Conservation (phyloP, 2,113 vertebrate genomes). For the Lipotes vexillifer region DNA sequence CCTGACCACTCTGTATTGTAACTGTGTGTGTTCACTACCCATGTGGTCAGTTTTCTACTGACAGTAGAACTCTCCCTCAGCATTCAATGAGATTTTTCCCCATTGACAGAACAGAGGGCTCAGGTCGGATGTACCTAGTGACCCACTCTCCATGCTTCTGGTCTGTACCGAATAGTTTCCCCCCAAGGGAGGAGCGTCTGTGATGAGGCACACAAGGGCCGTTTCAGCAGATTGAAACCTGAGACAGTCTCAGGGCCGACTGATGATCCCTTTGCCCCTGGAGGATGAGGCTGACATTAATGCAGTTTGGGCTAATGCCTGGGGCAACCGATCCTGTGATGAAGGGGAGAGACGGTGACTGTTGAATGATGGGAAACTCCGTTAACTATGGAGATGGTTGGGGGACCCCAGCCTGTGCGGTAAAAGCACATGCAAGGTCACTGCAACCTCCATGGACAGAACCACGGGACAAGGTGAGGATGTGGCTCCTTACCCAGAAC, state of each 20-base stretch:
- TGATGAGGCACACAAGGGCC: no score
- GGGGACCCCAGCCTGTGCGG: rapidly evolving
- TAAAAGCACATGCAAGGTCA: no score
- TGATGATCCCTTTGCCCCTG: no score
- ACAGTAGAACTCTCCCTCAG: background rate
- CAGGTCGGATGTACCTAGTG: background rate
- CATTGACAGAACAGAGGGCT: background rate
- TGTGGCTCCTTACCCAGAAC: no score
- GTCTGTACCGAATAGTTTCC: background rate
- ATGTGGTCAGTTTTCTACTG: background rate
- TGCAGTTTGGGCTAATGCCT: rapidly evolving
- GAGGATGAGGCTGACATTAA: background rate
- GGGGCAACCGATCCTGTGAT: no score
- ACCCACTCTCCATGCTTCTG: background rate
- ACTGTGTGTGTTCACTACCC: background rate
- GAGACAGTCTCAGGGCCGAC: background rate
- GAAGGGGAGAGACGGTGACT: background rate
- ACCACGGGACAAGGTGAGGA: rapidly evolving
- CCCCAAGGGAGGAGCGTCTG: background rate
- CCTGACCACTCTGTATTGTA: no score
- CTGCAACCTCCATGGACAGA: no score
- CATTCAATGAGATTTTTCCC: background rate
- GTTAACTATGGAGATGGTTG: no score
- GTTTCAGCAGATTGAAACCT: background rate
- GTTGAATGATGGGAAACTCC: background rate